Conservation (phyloP, 2,113 vertebrate genomes). For the Bubo blakistoni region DNA sequence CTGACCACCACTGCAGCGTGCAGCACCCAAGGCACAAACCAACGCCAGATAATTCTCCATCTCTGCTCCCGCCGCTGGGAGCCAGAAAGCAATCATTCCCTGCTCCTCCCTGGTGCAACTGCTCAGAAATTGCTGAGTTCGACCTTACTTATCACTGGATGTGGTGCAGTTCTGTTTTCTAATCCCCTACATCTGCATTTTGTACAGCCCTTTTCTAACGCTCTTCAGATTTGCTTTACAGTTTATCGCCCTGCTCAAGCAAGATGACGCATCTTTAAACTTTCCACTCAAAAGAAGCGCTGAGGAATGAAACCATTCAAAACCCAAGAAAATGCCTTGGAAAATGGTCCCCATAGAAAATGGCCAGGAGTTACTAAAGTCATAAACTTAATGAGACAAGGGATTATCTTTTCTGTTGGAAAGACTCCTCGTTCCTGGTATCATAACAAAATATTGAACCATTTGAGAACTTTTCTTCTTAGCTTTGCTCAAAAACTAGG, state of each 20-base stretch:
- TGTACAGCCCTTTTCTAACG: constrained; percentile 27
- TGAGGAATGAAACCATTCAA: constrained; percentile 44
- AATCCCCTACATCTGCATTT: constrained; percentile 65
- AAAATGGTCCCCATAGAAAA: constrained; percentile 1
- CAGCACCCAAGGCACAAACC: background rate
- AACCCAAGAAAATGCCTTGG: constrained; percentile 5
- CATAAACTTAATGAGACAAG: constrained; percentile 17
- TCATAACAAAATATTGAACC: background rate
- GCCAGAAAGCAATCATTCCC: background rate
- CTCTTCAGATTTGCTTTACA: constrained; percentile 47
- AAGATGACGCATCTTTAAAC: constrained; percentile 53
- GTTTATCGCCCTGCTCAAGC: constrained; percentile 27
- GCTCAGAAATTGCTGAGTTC: constrained; percentile 52
- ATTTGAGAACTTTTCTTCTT: background rate
- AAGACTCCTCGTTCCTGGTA: background rate
- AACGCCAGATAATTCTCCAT: background rate
- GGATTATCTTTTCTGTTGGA: constrained; percentile 11
- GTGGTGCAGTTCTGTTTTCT: constrained; percentile 16
- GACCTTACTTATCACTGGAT: constrained; percentile 45
- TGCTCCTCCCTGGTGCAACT: constrained; percentile 1
- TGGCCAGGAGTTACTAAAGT: background rate
- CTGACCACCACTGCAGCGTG: background rate
- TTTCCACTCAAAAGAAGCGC: constrained; percentile 40
- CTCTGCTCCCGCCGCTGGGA: background rate
- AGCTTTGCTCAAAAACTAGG: background rate